phyloP scores from a whole-genome alignment of 2,797 vertebrate species.

The Amniataba percoides region DNA sequence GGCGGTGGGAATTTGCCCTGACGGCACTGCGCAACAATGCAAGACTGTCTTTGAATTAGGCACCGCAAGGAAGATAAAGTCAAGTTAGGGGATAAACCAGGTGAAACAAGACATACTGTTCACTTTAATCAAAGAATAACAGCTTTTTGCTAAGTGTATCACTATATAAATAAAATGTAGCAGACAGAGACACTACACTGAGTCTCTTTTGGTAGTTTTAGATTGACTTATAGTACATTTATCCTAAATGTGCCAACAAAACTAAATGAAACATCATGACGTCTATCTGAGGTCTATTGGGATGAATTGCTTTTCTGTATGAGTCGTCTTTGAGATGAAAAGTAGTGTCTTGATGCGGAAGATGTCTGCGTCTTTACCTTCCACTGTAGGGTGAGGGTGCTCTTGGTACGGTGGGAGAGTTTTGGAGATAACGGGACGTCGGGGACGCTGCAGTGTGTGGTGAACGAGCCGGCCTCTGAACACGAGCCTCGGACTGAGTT shows the following conservation, averaged over 20 bases:
- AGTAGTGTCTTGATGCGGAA: constrained; percentile 6
- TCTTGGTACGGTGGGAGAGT: constrained; percentile 93
- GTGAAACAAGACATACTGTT: background rate
- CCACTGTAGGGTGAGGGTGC: constrained; percentile 95
- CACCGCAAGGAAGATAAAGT: constrained; percentile 1
- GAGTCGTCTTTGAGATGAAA: background rate
- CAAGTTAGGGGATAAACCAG: constrained; percentile 12
- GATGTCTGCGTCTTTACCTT: constrained; percentile 87
- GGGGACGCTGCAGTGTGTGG: constrained; percentile 93
- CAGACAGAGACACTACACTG: background rate
- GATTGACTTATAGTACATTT: too few species aligned
- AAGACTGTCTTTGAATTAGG: constrained; percentile 3
- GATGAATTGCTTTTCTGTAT: background rate
- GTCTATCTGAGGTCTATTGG: background rate
- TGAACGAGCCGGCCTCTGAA: constrained; percentile 93
- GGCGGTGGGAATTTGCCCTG: constrained; percentile 4
- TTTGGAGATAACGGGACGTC: constrained; percentile 93
- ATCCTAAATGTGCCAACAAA: background rate
- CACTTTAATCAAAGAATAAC: background rate
- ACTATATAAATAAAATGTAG: background rate
- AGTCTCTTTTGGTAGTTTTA: too few species aligned
- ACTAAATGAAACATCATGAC: background rate
- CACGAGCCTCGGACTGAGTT: constrained; percentile 93
- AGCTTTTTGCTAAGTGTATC: background rate
- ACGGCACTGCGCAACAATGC: background rate